These are phyloP conservation scores for Punctoribates punctum DNA, from an alignment of 2,888 invertebrate genomes.

Conservation along the genomic window DNA sequence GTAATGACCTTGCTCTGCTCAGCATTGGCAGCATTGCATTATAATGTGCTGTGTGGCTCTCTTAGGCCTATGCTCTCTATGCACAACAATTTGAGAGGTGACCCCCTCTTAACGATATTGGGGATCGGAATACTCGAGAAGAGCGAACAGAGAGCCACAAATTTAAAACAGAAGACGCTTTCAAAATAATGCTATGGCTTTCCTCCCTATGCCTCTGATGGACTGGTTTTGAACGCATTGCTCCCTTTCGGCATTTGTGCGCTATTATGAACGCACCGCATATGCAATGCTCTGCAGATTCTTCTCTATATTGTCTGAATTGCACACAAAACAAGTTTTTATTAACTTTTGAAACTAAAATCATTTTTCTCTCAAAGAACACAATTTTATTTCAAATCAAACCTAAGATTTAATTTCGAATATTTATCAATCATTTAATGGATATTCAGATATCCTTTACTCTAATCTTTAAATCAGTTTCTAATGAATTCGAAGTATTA, in stretches of 20 bases:
- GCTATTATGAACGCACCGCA: constrained; percentile 16
- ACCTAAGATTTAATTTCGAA: not conserved
- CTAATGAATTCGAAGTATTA: too few relatives aligned
- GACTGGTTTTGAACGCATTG: constrained; percentile 29
- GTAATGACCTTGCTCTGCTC: constrained; percentile 19
- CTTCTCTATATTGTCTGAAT: constrained; percentile 27
- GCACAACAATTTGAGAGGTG: constrained; percentile 24
- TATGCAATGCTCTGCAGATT: constrained; percentile 7
- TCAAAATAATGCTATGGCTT: constrained; percentile 7
- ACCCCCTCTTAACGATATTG: constrained; percentile 34
- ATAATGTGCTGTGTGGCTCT: not conserved
- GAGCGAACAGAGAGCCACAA: constrained; percentile 7
- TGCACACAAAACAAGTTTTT: constrained; percentile 33
- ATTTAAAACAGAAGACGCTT: constrained; percentile 24
- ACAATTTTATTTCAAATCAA: not conserved
- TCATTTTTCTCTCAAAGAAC: constrained; percentile 16
- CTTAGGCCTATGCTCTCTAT: not conserved
- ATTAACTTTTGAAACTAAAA: constrained; percentile 24
- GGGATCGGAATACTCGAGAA: not conserved
- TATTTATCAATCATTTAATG: not conserved
- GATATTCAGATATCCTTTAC: not conserved
- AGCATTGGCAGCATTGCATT: not conserved
- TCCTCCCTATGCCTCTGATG: constrained; percentile 1
- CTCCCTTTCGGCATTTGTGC: constrained; percentile 35
- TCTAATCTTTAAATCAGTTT: not conserved